These are phyloP conservation scores for Spheniscus humboldti DNA, from an alignment of 2,797 vertebrate species.

Conservation along the genomic window DNA sequence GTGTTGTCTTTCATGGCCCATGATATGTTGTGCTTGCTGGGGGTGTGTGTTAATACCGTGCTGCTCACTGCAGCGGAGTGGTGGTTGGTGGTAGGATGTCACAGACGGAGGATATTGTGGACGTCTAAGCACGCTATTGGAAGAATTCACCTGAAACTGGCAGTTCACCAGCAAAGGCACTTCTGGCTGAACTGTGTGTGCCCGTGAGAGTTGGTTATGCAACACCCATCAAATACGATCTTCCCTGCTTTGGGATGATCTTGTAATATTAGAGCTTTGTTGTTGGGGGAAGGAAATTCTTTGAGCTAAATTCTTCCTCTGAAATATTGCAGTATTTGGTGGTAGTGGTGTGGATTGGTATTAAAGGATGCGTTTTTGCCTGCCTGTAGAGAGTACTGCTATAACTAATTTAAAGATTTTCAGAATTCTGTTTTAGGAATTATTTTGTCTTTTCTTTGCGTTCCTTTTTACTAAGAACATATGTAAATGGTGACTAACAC, in stretches of 20 bases:
- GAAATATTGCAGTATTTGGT: not conserved
- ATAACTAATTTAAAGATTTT: not conserved
- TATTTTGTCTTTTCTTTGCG: not conserved
- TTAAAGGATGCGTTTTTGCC: not conserved
- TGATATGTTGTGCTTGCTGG: not conserved
- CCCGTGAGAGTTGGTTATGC: not conserved
- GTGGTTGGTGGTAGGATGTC: not conserved
- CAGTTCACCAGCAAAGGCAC: not conserved
- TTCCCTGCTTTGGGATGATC: not conserved
- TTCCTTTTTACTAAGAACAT: not conserved
- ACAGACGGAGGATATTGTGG: accelerated
- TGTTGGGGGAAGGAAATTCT: not conserved
- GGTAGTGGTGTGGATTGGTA: not conserved
- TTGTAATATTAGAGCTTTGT: not conserved
- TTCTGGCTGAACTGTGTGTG: not conserved
- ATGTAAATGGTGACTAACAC: accelerated
- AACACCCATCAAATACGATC: accelerated
- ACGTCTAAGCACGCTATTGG: accelerated
- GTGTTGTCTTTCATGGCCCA: not conserved
- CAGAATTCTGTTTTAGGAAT: not conserved
- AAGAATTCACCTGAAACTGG: not conserved
- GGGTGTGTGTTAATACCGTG: accelerated
- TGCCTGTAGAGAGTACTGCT: not conserved
- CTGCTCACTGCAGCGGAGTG: not conserved
- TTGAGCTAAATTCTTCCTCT: not conserved